phyloP scores from a whole-genome alignment of 2,888 invertebrate genomes.

The Sesia apiformis region DNA sequence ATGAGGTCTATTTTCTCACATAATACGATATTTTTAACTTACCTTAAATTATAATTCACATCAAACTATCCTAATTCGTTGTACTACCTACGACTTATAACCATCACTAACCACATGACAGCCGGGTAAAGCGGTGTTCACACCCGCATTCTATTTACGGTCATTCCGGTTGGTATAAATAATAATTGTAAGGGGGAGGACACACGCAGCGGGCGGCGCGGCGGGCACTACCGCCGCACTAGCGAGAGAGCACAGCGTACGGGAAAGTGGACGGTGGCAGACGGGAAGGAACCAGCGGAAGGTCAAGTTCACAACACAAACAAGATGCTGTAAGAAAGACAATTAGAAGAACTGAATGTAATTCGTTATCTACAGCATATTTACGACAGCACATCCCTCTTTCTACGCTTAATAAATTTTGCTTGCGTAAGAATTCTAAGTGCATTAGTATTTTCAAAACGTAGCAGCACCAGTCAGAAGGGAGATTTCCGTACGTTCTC shows the following conservation, averaged over 20 bases:
- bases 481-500: too few species aligned
- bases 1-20: too few species aligned
- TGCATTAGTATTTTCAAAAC: too few species aligned
- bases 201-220: constrained; percentile 6
- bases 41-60: constrained; percentile 2
- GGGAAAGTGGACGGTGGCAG: constrained; percentile 31
- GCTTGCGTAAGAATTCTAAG: too few species aligned
- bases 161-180: constrained; percentile 5
- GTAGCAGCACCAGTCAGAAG: too few species aligned
- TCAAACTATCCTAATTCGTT: constrained; percentile 1
- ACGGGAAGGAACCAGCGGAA: constrained; percentile 35
- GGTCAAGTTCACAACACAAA: constrained; percentile 50
- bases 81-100: constrained; percentile 2
- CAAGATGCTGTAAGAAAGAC: too few species aligned
- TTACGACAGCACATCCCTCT: too few species aligned
- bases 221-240: constrained; percentile 9
- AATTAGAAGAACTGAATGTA: too few species aligned
- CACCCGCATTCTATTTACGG: constrained; percentile 6
- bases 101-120: constrained; percentile 28
- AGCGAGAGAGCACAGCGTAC: constrained; percentile 1
- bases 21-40: neutral
- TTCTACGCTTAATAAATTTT: too few species aligned
- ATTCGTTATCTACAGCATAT: too few species aligned
- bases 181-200: constrained; percentile 4
- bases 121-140: constrained; percentile 17